Evolutionary conservation across 2,888 invertebrate species (phyloP).

Genomic region (Aphidoletes aphidimyza): DNA sequence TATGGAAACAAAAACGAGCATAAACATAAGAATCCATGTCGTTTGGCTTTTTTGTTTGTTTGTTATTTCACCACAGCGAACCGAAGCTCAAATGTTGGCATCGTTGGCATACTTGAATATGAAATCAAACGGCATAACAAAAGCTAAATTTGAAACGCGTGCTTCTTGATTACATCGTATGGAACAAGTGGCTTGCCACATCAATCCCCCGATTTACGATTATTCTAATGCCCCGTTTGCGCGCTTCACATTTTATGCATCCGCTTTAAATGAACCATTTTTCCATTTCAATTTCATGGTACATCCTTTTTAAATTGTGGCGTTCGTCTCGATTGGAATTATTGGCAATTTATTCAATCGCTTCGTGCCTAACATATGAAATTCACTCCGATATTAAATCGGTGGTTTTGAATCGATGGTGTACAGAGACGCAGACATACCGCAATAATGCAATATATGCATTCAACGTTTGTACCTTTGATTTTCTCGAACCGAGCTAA

Average conservation of each 20-base stretch:
- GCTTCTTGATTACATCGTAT: slow-evolving; percentile 6
- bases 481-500: no score
- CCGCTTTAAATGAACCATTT: slow-evolving; percentile 32
- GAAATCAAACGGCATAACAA: no score
- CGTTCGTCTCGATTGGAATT: slow-evolving; percentile 2
- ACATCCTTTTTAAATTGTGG: background rate
- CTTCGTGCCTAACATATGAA: background rate
- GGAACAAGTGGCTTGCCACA: slow-evolving; percentile 3
- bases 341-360: background rate
- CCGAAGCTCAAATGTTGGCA: no score
- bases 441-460: no score
- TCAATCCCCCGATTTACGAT: background rate
- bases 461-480: no score
- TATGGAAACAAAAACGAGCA: background rate
- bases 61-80: background rate
- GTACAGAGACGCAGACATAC: background rate
- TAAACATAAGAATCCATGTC: slow-evolving; percentile 23
- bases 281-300: slow-evolving; percentile 42
- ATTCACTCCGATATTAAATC: background rate
- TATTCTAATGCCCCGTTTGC: background rate
- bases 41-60: background rate
- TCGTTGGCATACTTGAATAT: no score
- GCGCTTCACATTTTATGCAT: background rate
- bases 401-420: background rate
- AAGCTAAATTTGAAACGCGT: no score